These are phyloP conservation scores for Papilio polyxenes DNA, from an alignment of 1,140 invertebrate genomes.

Conservation along the genomic window DNA sequence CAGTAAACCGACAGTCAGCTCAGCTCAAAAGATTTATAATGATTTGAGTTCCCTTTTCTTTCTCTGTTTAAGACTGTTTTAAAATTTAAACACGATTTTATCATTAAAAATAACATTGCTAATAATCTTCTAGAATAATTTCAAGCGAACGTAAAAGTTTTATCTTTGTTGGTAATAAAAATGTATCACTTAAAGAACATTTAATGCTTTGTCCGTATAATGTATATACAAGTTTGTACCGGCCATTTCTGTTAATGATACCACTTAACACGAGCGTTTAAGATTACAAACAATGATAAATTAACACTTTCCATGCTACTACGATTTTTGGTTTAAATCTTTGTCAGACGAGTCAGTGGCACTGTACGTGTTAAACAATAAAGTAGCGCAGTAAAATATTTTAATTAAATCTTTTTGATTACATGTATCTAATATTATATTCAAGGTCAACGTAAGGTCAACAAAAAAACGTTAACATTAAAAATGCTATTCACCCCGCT, in stretches of 20 bases:
- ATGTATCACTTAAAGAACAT: conserved; percentile 1
- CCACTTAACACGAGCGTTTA: neutral
- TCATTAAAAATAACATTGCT: neutral
- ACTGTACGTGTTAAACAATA: neutral
- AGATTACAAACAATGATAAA: neutral
- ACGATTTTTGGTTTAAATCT: neutral
- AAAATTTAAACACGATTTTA: neutral
- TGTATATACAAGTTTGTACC: neutral
- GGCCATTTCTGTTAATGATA: neutral
- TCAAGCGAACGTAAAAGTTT: conserved; percentile 8
- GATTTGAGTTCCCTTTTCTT: too few species aligned
- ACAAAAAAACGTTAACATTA: too few species aligned
- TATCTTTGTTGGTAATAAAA: conserved; percentile 21
- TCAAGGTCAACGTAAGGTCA: too few species aligned
- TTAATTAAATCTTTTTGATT: neutral
- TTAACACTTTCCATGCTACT: neutral
- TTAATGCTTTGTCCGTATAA: conserved; percentile 4
- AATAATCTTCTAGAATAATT: neutral
- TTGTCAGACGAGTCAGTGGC: neutral
- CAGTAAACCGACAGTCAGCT: too few species aligned
- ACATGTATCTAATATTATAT: neutral
- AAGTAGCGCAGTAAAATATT: neutral
- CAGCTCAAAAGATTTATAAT: too few species aligned
- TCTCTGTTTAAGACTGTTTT: neutral
- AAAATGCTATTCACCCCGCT: too few species aligned